Conservation (phyloP, 1,140 invertebrate species). For the Andricus grossulariae region DNA sequence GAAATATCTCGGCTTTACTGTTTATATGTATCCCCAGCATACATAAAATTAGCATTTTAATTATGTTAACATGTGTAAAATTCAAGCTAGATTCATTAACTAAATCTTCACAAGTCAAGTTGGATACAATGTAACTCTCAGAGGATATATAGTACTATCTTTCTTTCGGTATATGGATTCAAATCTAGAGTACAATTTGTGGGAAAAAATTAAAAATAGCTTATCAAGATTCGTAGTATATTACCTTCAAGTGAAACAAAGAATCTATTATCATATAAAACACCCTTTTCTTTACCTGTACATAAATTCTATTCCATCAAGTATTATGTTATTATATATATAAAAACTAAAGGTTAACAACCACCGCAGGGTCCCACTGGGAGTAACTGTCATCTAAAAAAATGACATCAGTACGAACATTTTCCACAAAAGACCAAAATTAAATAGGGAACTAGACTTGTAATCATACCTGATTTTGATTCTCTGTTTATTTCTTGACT, state of each 20-base stretch:
- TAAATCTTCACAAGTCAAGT: neutral
- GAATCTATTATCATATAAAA: neutral
- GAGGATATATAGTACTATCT: neutral
- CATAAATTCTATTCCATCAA: no score
- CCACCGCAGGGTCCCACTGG: no score
- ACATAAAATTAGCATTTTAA: slow-evolving; percentile 1
- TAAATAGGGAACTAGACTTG: no score
- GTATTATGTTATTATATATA: no score
- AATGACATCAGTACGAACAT: no score
- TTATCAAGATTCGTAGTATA: neutral
- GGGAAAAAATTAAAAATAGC: neutral
- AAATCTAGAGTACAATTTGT: slow-evolving; percentile 1
- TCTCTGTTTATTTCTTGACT: no score
- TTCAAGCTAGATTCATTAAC: slow-evolving; percentile 3
- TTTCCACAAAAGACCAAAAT: no score
- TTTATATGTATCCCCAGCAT: neutral
- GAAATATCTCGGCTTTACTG: slow-evolving; percentile 3
- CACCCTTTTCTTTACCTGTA: no score
- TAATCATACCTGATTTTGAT: no score
- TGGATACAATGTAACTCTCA: neutral
- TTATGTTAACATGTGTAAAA: neutral
- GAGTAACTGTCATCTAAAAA: no score
- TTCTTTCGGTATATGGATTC: neutral
- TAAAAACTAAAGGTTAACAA: no score
- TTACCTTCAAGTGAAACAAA: neutral